Conservation (phyloP, 1,140 invertebrate species). For the Linepithema humile region DNA sequence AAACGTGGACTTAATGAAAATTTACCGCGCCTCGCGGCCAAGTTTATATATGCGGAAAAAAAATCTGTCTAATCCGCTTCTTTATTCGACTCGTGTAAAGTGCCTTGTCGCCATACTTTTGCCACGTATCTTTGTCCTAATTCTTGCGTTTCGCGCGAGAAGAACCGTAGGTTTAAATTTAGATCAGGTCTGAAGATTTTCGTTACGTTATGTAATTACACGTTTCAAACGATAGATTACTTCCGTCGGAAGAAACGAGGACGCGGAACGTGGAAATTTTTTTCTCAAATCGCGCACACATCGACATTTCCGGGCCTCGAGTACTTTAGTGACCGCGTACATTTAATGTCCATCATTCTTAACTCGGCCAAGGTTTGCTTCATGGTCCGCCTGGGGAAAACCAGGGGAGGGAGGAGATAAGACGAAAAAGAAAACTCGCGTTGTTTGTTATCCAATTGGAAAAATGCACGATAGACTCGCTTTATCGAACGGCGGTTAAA, state of each 20-base stretch:
- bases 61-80: neutral
- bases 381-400: slow-evolving; percentile 20
- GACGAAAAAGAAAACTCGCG: neutral
- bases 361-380: slow-evolving; percentile 66
- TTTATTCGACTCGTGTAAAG: neutral
- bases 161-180: neutral
- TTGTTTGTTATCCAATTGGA: neutral
- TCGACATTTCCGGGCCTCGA: neutral
- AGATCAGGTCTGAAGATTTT: neutral
- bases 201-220: neutral
- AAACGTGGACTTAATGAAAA: neutral
- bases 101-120: neutral
- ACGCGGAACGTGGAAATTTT: neutral
- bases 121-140: neutral
- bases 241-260: neutral
- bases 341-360: slow-evolving; percentile 19
- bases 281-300: neutral
- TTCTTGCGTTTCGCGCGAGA: neutral
- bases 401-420: neutral
- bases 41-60: neutral
- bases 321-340: neutral
- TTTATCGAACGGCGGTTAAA: slow-evolving; percentile 7
- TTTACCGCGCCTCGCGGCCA: neutral
- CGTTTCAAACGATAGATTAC: neutral
- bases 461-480: neutral